Evolutionary conservation across 64 coral and sea anemone genomes (phyloP), one percentile per base, ranked within the genome.

Genomic region (Astreopora myriophthalma): DNA sequence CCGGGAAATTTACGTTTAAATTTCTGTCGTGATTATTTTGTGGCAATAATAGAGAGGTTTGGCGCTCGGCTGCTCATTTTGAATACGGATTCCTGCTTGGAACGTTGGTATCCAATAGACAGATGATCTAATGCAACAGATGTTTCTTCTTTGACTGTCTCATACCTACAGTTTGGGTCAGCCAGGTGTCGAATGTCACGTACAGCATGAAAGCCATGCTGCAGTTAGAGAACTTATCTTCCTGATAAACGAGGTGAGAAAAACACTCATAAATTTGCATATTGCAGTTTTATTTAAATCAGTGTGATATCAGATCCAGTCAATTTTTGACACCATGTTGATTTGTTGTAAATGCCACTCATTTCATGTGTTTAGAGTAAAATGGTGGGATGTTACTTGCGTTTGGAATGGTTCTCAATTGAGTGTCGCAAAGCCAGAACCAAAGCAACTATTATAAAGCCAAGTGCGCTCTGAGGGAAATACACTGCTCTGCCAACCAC

Each of bases 201-300:
- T 96, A 13, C 87, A 95, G 58, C 97, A 99, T 62, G 97, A 99
- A 48, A 71, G 73, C 11, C 58, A 66, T 30, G 49, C 87, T 34
- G 80, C 90, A 49, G 97, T 96, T 8, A 84, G 74, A 81, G 75
- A 75, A 34, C 65, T 99, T 42, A 74, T 90, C 22, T 99, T 99
- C 64, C 90, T 99, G 19, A 80, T 95, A n/a, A 99, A 99, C 71
- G 97, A 99, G 94, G 97, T 99, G 80, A 90, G 46, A 23, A 35
- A 64, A 42, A 52, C 1, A 31, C 13, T 14, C 12, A 16, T 16
- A 13, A 27, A 7, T 31, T 33, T 20, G 7, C 51, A 73, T 73
- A 12, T 37, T 22, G 17, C 17, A n/a, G 32, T n/a, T 34, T 19
- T 38, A 33, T 73, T 22, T 73, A 36, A 1, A 73, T 36, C 5